Evolutionary conservation across 2,797 vertebrate species (phyloP).

Genomic region (Apogon talboti): DNA sequence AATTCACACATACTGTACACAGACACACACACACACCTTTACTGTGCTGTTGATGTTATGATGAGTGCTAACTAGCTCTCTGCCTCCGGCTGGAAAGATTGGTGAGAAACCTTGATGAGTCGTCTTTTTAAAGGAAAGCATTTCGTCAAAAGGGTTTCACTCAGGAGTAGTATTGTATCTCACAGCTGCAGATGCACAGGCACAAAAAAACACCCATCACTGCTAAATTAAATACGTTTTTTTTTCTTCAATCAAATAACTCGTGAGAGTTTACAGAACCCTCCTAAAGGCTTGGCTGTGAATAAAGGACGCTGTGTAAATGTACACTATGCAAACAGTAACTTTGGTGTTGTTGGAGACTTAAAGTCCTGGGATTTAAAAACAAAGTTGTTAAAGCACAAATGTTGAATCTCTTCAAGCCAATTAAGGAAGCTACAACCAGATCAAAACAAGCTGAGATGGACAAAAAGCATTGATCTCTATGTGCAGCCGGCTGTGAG

Average conservation of each 20-base stretch:
- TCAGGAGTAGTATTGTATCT: constrained; percentile 22
- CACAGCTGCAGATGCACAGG: constrained; percentile 25
- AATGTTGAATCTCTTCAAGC: no score
- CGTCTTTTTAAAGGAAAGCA: constrained; percentile 10
- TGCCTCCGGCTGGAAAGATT: constrained; percentile 18
- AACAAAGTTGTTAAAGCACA: no score
- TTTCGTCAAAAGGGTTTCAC: constrained; percentile 24
- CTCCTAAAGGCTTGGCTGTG: no score
- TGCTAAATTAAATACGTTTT: constrained; percentile 5
- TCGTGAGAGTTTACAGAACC: neutral
- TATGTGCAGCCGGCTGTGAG: no score
- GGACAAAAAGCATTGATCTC: no score
- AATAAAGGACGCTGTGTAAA: no score
- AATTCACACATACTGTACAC: constrained; percentile 52
- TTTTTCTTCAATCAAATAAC: constrained; percentile 1
- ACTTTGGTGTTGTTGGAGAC: no score
- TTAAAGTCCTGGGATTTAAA: no score
- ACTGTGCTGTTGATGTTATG: constrained; percentile 17
- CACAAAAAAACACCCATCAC: constrained; percentile 21
- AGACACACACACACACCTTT: constrained; percentile 14
- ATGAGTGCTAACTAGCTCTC: constrained; percentile 34
- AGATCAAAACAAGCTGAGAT: no score
- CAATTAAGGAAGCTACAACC: no score
- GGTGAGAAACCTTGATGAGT: constrained; percentile 25
- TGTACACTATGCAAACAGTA: no score